Conservation (phyloP, 2,888 invertebrate species). For the Blomia tropicalis region DNA sequence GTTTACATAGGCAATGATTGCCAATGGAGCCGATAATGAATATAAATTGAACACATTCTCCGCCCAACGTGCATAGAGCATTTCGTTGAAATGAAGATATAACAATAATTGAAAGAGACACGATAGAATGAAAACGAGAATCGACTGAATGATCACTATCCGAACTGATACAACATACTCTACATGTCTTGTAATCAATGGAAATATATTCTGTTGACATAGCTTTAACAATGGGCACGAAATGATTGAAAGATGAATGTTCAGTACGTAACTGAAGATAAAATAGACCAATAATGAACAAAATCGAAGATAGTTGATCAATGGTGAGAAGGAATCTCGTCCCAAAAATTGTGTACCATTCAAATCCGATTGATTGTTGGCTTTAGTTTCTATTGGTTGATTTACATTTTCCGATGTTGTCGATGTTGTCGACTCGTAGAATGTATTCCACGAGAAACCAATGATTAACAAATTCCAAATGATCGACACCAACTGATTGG, state of each 20-base stretch:
- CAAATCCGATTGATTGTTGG: background rate
- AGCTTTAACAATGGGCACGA: background rate
- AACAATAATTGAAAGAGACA: background rate
- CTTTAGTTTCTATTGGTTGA: background rate
- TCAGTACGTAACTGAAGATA: background rate
- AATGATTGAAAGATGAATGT: background rate
- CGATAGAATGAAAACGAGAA: background rate
- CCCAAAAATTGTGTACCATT: background rate
- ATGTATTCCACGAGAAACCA: background rate
- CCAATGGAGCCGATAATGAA: background rate
- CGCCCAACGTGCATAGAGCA: background rate
- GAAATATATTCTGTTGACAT: background rate
- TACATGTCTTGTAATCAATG: background rate
- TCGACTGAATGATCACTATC: background rate
- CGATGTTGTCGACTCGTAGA: background rate
- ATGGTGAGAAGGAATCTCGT: background rate
- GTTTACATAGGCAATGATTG: conserved; percentile 1
- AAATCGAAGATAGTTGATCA: conserved; percentile 4
- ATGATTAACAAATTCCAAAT: background rate
- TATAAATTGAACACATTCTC: conserved; percentile 2
- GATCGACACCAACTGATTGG: conserved; percentile 1
- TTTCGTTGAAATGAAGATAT: background rate
- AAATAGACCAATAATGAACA: background rate
- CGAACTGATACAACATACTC: background rate
- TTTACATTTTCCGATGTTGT: no score